These are phyloP conservation scores for Phaetusa simplex DNA, from an alignment of 2,113 vertebrate genomes.

Conservation along the genomic window DNA sequence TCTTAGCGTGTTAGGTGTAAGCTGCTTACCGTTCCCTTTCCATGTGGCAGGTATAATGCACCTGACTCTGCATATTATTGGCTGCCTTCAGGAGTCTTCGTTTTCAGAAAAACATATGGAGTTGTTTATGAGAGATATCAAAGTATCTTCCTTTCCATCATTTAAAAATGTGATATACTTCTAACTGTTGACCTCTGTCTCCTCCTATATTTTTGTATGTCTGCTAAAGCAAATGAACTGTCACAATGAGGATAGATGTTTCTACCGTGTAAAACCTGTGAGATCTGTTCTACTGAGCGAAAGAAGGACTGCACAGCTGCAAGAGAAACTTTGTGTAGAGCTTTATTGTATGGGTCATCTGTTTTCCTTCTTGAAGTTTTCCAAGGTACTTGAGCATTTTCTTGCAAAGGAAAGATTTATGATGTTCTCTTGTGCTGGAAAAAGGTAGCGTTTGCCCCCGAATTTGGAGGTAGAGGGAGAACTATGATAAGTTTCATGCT, in stretches of 20 bases:
- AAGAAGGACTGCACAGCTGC: background rate
- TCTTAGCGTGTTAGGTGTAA: background rate
- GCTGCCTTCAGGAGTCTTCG: background rate
- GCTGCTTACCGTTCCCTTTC: background rate
- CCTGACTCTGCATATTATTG: background rate
- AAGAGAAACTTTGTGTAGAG: background rate
- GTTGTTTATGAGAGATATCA: background rate
- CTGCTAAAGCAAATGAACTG: background rate
- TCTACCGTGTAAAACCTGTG: background rate
- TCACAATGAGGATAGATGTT: background rate
- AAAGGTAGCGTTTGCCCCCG: background rate
- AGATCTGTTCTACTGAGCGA: background rate
- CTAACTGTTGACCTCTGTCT: background rate
- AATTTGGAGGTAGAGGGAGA: background rate
- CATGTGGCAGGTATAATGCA: background rate
- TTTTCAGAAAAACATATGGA: constrained; percentile 20
- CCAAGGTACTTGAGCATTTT: constrained; percentile 43
- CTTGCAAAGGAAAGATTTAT: constrained; percentile 40
- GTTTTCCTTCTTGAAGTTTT: constrained; percentile 7
- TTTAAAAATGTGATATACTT: constrained; percentile 39
- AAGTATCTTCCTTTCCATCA: constrained; percentile 37
- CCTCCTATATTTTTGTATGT: background rate
- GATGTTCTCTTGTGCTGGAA: constrained; percentile 42
- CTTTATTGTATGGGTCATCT: constrained; percentile 5
- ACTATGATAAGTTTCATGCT: background rate